Evolutionary conservation across 2,888 invertebrate species (phyloP).

Genomic region (Drosophila anomelani): DNA sequence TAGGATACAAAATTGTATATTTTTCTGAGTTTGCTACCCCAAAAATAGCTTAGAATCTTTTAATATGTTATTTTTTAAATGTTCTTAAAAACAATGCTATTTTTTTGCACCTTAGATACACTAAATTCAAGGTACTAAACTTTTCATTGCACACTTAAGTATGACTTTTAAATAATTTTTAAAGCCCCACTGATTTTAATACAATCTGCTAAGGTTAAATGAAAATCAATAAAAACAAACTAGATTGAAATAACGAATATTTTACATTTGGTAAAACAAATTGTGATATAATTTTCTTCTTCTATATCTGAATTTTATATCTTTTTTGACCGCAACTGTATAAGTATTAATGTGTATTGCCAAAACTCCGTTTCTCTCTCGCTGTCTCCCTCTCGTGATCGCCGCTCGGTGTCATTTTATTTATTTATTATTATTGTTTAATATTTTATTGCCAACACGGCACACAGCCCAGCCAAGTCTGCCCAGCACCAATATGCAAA

Average conservation of each 20-base stretch:
- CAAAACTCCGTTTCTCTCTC: conserved; percentile 19
- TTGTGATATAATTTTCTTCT: neutral
- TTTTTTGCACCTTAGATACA: too few relatives aligned
- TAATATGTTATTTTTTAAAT: too few relatives aligned
- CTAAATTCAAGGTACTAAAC: too few relatives aligned
- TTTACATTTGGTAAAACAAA: too few relatives aligned
- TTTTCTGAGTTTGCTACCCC: too few relatives aligned
- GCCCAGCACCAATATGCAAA: conserved; percentile 62
- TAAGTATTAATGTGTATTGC: conserved; percentile 32
- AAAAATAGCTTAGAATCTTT: neutral
- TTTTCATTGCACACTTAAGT: neutral
- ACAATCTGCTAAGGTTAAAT: neutral
- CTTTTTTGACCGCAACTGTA: conserved; percentile 39
- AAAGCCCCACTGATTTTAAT: neutral
- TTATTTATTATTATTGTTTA: conserved; percentile 60
- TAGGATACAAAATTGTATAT: too few relatives aligned
- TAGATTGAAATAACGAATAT: neutral
- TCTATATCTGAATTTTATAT: neutral
- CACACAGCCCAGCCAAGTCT: conserved; percentile 32
- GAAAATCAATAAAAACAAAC: too few relatives aligned
- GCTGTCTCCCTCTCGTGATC: conserved; percentile 12
- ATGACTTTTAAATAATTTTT: neutral
- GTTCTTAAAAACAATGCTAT: too few relatives aligned
- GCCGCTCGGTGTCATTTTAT: conserved; percentile 44
- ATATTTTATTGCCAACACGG: conserved; percentile 63